Conservation (phyloP, 1,140 invertebrate species). For the Uloborus diversus region DNA sequence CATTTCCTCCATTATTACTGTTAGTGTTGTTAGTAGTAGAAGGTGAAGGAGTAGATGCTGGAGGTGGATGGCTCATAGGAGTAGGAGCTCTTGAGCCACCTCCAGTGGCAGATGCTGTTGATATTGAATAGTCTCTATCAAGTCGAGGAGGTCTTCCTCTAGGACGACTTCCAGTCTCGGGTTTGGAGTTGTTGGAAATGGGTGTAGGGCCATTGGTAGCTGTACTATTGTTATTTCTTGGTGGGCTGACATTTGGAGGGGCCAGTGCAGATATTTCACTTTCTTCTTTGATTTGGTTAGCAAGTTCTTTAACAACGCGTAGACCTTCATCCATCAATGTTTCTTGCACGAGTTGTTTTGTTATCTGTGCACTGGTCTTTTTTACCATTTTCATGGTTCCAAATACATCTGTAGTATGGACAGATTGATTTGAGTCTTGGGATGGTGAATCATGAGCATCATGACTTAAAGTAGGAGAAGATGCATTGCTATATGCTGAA, state of each 20-base stretch:
- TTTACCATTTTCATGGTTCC: constrained; percentile 57
- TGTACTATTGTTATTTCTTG: constrained; percentile 37
- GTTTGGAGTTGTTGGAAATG: constrained; percentile 48
- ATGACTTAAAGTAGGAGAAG: constrained; percentile 57
- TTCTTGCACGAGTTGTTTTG: constrained; percentile 64
- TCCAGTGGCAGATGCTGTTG: constrained; percentile 51
- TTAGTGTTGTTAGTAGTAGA: constrained; percentile 19
- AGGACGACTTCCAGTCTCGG: constrained; percentile 49
- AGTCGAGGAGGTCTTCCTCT: constrained; percentile 54
- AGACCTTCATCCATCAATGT: constrained; percentile 65
- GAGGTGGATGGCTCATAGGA: constrained; percentile 45
- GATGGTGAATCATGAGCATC: constrained; percentile 58
- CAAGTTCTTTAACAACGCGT: constrained; percentile 63
- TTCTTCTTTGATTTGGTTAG: constrained; percentile 57
- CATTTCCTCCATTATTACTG: constrained; percentile 34
- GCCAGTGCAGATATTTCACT: constrained; percentile 44
- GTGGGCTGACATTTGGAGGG: constrained; percentile 47
- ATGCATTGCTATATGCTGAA: constrained; percentile 59
- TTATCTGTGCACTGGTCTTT: constrained; percentile 60
- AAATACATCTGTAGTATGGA: constrained; percentile 48
- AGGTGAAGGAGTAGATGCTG: constrained; percentile 53
- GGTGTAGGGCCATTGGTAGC: constrained; percentile 49
- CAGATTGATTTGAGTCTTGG: constrained; percentile 56
- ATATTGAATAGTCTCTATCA: constrained; percentile 53
- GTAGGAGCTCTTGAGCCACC: constrained; percentile 40